Conservation (phyloP, 2,113 vertebrate species). For the Seriola quinqueradiata region DNA sequence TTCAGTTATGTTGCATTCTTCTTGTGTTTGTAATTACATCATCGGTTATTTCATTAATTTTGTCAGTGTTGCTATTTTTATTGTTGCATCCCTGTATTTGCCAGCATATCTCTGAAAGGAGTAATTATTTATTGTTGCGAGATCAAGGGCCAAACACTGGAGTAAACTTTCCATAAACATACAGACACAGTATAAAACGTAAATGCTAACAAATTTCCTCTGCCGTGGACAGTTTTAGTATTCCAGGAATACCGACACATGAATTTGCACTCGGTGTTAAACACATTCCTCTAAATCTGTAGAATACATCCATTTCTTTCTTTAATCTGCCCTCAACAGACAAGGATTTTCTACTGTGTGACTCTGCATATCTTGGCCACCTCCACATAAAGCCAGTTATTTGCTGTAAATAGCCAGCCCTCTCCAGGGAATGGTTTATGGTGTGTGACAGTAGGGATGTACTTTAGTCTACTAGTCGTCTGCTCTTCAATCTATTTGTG, state of each 20-base stretch:
- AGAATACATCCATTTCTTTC: conserved; percentile 56
- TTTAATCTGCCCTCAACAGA: conserved; percentile 66
- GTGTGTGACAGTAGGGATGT: conserved; percentile 45
- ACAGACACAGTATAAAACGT: not conserved
- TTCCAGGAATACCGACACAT: conserved; percentile 26
- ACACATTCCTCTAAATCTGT: conserved; percentile 56
- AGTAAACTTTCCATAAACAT: not conserved
- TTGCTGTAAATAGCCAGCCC: conserved; percentile 66
- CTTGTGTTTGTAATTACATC: not conserved
- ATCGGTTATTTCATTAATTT: not conserved
- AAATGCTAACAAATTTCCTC: not conserved
- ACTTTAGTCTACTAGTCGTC: conserved; percentile 28
- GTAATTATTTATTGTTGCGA: not conserved
- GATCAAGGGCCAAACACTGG: not conserved
- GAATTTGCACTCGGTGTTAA: conserved; percentile 45
- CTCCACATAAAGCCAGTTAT: conserved; percentile 58
- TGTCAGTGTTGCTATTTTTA: not conserved
- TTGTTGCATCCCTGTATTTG: not conserved
- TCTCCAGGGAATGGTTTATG: conserved; percentile 55
- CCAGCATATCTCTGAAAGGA: not conserved
- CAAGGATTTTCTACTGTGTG: conserved; percentile 63
- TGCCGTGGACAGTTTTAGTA: not conserved
- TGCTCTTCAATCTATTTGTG: conserved; percentile 19
- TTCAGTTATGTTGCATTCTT: not conserved
- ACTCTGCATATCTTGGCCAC: conserved; percentile 69